A percentile compares a stretch with the other conserved stretches of the same genome.
These are phyloP conservation scores for Gambelia wislizenii DNA, from an alignment of 2,797 vertebrate species.

Conservation along the genomic window DNA sequence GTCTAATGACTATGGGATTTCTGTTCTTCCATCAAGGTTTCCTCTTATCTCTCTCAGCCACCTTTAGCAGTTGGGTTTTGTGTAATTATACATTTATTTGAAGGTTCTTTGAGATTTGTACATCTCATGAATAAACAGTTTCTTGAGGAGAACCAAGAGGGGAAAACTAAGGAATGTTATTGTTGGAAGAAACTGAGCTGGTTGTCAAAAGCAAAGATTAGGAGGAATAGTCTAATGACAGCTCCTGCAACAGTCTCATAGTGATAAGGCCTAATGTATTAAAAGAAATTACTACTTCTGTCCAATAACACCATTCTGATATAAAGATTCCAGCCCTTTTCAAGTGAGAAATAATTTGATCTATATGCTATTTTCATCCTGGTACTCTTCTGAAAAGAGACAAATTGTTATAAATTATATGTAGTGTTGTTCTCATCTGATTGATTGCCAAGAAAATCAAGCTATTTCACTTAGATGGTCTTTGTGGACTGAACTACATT, in stretches of 20 bases:
- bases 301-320: constrained; percentile 38
- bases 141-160: neutral
- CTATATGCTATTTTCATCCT: constrained; percentile 33
- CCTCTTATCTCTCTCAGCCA: constrained; percentile 4
- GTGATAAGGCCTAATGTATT: constrained; percentile 28
- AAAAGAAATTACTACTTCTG: constrained; percentile 50
- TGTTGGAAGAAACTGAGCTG: neutral
- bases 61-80: neutral
- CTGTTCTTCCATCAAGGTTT: neutral
- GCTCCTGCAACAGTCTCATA: constrained; percentile 6
- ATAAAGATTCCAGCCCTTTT: neutral
- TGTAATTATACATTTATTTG: neutral
- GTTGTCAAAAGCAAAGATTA: constrained; percentile 14
- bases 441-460: constrained; percentile 41
- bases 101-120: constrained; percentile 2
- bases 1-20: neutral
- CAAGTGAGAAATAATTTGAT: constrained; percentile 36
- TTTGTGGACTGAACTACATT: constrained; percentile 3
- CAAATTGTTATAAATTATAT: constrained; percentile 50
- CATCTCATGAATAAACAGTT: constrained; percentile 27
- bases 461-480: constrained; percentile 44
- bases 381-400: constrained; percentile 37
- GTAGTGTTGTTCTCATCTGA: constrained; percentile 23
- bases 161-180: neutral
- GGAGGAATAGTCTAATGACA: neutral